phyloP scores from a whole-genome alignment of 37 sponge, comb jelly and placozoan species.

The Beroe forskalii region DNA sequence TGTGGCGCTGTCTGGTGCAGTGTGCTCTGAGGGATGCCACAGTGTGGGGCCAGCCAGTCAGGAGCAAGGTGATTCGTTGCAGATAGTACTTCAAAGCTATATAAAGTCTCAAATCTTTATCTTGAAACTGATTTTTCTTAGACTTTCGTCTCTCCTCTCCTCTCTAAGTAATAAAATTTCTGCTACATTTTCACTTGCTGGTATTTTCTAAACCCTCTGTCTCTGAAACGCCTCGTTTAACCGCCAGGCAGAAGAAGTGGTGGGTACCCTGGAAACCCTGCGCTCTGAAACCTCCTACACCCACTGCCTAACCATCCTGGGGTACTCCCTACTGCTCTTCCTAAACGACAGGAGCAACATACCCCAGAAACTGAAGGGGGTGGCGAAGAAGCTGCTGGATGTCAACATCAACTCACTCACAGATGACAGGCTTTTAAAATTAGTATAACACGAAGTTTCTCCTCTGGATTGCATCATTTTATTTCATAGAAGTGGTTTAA shows the following conservation, averaged over 20 bases:
- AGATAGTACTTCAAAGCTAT: too few relatives aligned
- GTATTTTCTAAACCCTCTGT: too few relatives aligned
- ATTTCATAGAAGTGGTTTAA: too few relatives aligned
- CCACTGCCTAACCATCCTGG: background rate
- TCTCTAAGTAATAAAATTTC: too few relatives aligned
- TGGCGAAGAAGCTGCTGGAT: conserved; percentile 17
- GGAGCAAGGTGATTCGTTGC: background rate
- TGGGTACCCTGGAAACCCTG: background rate
- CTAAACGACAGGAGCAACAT: background rate
- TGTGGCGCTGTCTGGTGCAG: conserved; percentile 27
- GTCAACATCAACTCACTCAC: background rate
- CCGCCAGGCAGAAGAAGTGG: conserved; percentile 53
- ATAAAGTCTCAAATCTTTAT: too few relatives aligned
- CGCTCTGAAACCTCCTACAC: background rate
- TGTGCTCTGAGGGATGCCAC: background rate
- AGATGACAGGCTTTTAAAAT: background rate
- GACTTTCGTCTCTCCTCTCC: too few relatives aligned
- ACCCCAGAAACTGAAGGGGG: background rate
- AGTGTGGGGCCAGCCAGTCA: background rate
- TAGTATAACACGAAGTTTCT: too few relatives aligned
- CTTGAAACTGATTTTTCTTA: too few relatives aligned
- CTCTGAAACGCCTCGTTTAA: too few relatives aligned
- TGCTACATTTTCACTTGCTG: too few relatives aligned
- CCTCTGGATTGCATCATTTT: too few relatives aligned
- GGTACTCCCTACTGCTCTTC: conserved; percentile 1